These are phyloP conservation scores for Phrixothrix hirtus DNA, from an alignment of 2,888 invertebrate species.

Conservation along the genomic window DNA sequence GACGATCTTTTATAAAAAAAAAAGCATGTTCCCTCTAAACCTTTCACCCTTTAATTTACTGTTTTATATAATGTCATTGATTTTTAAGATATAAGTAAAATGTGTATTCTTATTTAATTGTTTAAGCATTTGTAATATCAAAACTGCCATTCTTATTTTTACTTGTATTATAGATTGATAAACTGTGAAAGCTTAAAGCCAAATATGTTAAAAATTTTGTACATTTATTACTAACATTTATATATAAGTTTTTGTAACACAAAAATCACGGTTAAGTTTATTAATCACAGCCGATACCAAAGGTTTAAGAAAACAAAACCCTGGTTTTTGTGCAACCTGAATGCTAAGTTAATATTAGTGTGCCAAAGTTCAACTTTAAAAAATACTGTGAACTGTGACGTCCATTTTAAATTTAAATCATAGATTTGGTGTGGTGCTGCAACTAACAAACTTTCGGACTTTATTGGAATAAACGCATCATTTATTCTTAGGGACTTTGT, in stretches of 20 bases:
- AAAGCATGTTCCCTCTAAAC: too few species aligned
- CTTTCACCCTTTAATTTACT: conserved; percentile 1
- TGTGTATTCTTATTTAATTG: conserved; percentile 8
- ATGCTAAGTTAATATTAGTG: conserved; percentile 34
- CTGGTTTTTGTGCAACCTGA: too few species aligned
- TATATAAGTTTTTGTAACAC: too few species aligned
- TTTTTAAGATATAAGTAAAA: conserved; percentile 8
- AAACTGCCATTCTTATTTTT: conserved; percentile 26
- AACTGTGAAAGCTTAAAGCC: conserved; percentile 24
- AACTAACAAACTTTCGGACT: conserved; percentile 44
- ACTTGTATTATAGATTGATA: conserved; percentile 12
- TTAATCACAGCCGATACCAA: too few species aligned
- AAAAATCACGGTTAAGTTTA: too few species aligned
- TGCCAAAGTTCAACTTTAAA: conserved; percentile 46
- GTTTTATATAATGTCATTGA: conserved; percentile 4
- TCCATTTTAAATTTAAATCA: conserved; percentile 43
- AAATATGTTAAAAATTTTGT: conserved; percentile 18
- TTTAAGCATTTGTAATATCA: conserved; percentile 16
- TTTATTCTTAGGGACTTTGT: conserved; percentile 43
- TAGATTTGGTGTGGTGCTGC: conserved; percentile 53
- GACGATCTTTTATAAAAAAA: conserved; percentile 52
- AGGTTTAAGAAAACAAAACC: too few species aligned
- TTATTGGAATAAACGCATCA: conserved; percentile 36
- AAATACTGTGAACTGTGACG: conserved; percentile 42
- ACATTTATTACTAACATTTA: conserved; percentile 17